Conservation (phyloP, 2,113 vertebrate genomes). For the Sarotherodon lohbergeri region DNA sequence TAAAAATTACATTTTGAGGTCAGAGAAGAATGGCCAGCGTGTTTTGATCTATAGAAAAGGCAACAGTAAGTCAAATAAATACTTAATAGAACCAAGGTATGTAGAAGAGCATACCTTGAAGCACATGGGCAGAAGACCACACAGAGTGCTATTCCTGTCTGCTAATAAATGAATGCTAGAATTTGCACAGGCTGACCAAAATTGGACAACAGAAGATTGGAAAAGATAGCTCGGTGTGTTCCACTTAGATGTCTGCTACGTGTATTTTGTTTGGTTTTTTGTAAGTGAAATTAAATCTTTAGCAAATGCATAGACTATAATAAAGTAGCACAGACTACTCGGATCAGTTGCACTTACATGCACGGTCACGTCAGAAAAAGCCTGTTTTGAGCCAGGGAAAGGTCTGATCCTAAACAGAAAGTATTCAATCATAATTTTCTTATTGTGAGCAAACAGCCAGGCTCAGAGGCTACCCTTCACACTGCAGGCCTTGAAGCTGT, state of each 20-base stretch:
- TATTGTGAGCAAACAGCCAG: not conserved
- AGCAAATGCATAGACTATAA: not conserved
- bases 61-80: not conserved
- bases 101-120: not conserved
- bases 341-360: not conserved
- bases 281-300: not conserved
- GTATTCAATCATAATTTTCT: not conserved
- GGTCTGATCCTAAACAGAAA: not conserved
- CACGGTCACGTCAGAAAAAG: not conserved
- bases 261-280: not conserved
- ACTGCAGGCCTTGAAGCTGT: not conserved
- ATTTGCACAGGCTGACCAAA: not conserved
- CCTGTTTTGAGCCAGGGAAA: not conserved
- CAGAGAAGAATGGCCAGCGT: not conserved
- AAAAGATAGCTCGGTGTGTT: fast-evolving
- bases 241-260: not conserved
- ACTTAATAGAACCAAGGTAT: not conserved
- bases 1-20: not conserved
- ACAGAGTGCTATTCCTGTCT: not conserved
- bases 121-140: not conserved
- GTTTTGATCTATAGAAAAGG: not conserved
- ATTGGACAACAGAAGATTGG: fast-evolving
- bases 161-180: not conserved
- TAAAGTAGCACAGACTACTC: not conserved
- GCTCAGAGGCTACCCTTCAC: not conserved